Percentiles rank a stretch among this genome's conserved stretches.
Conservation (phyloP, 2,888 invertebrate species). For the Pterobdella sp. region DNA sequence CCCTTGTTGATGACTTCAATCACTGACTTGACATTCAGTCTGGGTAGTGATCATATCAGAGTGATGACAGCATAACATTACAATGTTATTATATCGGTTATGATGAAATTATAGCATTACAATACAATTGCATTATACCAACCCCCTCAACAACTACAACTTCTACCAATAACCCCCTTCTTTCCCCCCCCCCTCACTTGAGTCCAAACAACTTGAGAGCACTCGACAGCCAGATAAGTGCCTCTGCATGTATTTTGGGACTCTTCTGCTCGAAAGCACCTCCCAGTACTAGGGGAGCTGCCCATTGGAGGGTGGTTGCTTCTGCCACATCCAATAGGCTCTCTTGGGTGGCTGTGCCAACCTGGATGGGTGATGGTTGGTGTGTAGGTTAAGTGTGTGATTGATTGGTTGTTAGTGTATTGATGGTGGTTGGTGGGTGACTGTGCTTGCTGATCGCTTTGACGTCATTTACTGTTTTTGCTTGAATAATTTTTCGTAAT, state of each 20-base stretch:
- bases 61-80: background rate
- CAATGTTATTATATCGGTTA: background rate
- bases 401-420: no score
- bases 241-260: slow-evolving; percentile 80
- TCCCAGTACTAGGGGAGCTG: slow-evolving; percentile 58
- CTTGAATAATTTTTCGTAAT: no score
- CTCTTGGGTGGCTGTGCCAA: slow-evolving; percentile 61
- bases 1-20: slow-evolving; percentile 63
- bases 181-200: slow-evolving; percentile 54
- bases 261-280: slow-evolving; percentile 78
- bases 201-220: slow-evolving; percentile 81
- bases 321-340: slow-evolving; percentile 70
- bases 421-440: no score
- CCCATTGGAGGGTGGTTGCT: slow-evolving; percentile 66
- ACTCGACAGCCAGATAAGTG: slow-evolving; percentile 69
- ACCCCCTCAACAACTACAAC: background rate
- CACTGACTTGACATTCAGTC: slow-evolving; percentile 46
- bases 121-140: background rate
- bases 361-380: no score
- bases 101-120: background rate
- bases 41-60: no score
- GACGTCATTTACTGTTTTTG: no score
- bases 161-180: slow-evolving; percentile 8
- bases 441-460: no score
- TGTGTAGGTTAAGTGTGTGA: no score